Base-by-base conservation (phyloP, 2,113 vertebrate species). In the Hemiprocne comata region DNA sequence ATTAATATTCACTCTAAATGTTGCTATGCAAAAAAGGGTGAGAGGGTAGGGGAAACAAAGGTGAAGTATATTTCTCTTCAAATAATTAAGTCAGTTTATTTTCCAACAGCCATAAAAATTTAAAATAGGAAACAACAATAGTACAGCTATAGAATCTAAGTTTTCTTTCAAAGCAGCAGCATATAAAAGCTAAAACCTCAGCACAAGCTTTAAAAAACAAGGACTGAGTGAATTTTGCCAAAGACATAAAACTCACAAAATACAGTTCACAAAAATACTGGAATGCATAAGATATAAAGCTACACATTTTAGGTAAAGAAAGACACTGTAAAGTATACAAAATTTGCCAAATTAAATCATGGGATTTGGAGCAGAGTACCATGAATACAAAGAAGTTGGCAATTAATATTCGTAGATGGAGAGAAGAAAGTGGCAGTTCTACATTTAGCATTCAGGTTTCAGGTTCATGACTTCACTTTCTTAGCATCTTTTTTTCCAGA, bases 181-280 rank as follows among this genome's bases (percentile, higher is more conserved):
- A 97, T 98, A 98, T 97, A 98, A 98, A 98, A 98, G 98, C 98
- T 98, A 98, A 98, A 98, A 98, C 94, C 95, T 98, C 97, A 98
- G 98, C 98, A 98, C 96, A 97, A 98, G 97, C 97, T 97, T 98
- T 95, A 91, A 94, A 96, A 97, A 98, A 92, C 96, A 96, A 97
- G 97, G 94, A 97, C 97, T 97, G 97, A 97, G 97, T 97, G 64
- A 94, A 93, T 97, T 97, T 96, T 94, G 97, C 97, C 79, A 25
- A 96, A 98, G 93, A 97, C 97, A 94, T 97, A 89, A 96, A 97
- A 97, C 90, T 96, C 98, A 98, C 98, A 96, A 98, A 97, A 96
- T 98, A 98, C 98, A 96, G 94, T 97, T 97, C 97, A 98, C 96
- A 97, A 97, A 98, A 97, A 97, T 98, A 98, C 95, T 97, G 98